Percentiles rank a stretch among this genome's conserved stretches.
Evolutionary conservation across 2,113 vertebrate species (phyloP).

Genomic region (Dicrurus megarhynchus): DNA sequence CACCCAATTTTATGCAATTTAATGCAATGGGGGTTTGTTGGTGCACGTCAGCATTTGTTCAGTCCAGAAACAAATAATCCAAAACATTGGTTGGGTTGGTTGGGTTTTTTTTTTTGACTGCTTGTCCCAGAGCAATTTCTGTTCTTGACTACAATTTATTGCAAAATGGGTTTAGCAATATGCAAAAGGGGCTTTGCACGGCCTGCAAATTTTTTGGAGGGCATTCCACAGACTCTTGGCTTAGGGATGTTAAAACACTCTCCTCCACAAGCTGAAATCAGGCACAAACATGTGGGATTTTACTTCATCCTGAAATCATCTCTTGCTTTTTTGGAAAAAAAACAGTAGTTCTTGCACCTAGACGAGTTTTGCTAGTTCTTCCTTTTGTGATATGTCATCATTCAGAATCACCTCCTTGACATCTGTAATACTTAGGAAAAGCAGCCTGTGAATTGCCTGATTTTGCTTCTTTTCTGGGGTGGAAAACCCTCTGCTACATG

Average conservation of each 20-base stretch:
- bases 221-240: neutral
- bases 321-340: neutral
- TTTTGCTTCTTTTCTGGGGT: neutral
- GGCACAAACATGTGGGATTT: neutral
- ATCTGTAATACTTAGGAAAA: neutral
- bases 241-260: neutral
- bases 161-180: neutral
- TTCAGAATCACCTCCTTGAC: neutral
- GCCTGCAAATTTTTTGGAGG: neutral
- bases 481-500: neutral
- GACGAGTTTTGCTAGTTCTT: neutral
- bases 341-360: neutral
- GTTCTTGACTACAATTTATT: neutral
- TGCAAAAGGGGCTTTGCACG: neutral
- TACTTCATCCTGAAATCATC: neutral
- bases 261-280: fast-evolving
- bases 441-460: neutral
- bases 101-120: neutral
- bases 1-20: neutral
- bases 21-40: neutral
- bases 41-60: neutral
- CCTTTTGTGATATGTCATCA: fast-evolving
- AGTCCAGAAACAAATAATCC: neutral
- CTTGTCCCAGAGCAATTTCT: fast-evolving
- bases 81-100: neutral